Conservation (phyloP, 2,797 vertebrate genomes). For the Linurgus olivaceus region DNA sequence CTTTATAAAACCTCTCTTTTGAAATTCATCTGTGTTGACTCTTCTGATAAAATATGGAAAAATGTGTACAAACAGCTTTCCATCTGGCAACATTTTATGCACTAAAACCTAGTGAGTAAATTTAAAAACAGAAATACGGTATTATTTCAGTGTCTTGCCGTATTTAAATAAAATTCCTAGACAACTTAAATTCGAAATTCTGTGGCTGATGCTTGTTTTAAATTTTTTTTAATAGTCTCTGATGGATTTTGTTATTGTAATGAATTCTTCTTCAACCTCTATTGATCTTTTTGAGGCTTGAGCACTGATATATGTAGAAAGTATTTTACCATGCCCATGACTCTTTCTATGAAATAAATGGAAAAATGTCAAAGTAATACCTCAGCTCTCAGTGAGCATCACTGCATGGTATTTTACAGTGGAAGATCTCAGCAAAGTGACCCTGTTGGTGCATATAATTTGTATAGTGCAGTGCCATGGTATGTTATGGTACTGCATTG, state of each 20-base stretch:
- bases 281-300: background rate
- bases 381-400: background rate
- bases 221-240: background rate
- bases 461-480: too few relatives aligned
- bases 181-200: background rate
- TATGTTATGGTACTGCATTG: background rate
- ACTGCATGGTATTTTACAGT: background rate
- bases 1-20: background rate
- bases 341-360: background rate
- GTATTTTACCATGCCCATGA: background rate
- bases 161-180: background rate
- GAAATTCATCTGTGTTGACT: background rate
- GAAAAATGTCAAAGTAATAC: background rate
- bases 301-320: background rate
- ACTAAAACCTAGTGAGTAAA: background rate
- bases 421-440: background rate
- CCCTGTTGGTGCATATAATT: background rate
- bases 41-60: slow-evolving; percentile 2
- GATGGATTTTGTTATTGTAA: background rate
- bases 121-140: background rate
- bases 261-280: background rate
- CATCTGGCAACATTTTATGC: background rate
- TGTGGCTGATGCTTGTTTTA: background rate
- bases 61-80: background rate
- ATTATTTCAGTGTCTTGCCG: background rate